Conservation (phyloP, 1,140 invertebrate genomes). For the Hylaeus anthracinus region DNA sequence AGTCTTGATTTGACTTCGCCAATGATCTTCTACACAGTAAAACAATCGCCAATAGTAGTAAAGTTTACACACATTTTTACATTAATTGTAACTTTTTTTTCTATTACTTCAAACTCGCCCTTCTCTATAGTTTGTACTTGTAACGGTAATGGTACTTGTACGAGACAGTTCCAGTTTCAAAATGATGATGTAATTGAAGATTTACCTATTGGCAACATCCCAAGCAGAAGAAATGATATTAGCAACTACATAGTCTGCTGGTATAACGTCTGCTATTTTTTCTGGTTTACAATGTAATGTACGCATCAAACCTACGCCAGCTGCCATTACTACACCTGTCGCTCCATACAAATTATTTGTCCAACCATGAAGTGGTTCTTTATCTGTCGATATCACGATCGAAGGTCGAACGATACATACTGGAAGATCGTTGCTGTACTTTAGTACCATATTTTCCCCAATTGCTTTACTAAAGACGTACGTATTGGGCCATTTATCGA, state of each 20-base stretch:
- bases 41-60: neutral
- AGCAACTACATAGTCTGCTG: conserved; percentile 93
- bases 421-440: conserved; percentile 86
- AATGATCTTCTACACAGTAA: conserved; percentile 30
- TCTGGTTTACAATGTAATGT: conserved; percentile 84
- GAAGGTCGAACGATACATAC: conserved; percentile 87
- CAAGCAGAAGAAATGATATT: conserved; percentile 88
- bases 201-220: conserved; percentile 82
- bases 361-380: conserved; percentile 89
- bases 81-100: neutral
- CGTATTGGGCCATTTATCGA: conserved; percentile 91
- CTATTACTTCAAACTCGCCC: neutral
- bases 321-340: conserved; percentile 85
- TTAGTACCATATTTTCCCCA: conserved; percentile 87
- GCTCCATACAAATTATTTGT: conserved; percentile 93
- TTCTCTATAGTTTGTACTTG: neutral
- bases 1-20: neutral
- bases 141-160: neutral
- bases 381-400: conserved; percentile 88
- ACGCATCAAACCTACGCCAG: conserved; percentile 88
- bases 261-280: conserved; percentile 90
- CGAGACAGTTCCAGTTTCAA: neutral
- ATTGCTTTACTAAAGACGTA: conserved; percentile 93
- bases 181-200: neutral
- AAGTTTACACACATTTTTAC: neutral